Percentiles rank a stretch among this genome's conserved stretches.
Conservation (phyloP, 2,888 invertebrate genomes). For the Thera obeliscata region DNA sequence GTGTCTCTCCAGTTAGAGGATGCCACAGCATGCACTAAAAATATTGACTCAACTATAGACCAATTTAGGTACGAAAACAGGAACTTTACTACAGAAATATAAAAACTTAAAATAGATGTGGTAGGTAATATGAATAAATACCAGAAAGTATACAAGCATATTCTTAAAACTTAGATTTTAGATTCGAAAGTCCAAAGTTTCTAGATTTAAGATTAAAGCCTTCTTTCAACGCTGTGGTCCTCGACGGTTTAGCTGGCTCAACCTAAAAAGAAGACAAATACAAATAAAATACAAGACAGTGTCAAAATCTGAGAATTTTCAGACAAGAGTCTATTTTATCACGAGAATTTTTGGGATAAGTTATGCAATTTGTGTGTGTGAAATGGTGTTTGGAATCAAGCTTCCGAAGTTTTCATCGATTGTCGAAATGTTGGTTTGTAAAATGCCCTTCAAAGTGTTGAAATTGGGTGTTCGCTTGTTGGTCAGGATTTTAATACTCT, state of each 20-base stretch:
- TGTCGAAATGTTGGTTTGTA: constrained; percentile 17
- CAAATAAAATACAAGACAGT: not conserved
- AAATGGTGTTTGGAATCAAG: constrained; percentile 20
- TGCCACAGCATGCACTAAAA: too few relatives aligned
- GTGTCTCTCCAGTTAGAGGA: too few relatives aligned
- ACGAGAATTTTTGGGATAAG: not conserved
- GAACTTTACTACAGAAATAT: too few relatives aligned
- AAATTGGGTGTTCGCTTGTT: constrained; percentile 19
- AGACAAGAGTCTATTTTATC: not conserved
- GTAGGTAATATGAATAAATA: too few relatives aligned
- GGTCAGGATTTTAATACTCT: constrained; percentile 14
- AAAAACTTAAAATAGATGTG: too few relatives aligned
- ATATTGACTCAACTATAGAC: too few relatives aligned
- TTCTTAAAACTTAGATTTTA: constrained; percentile 70
- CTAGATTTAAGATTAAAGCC: constrained; percentile 67
- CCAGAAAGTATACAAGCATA: not conserved
- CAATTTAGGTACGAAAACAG: too few relatives aligned
- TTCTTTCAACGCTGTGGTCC: constrained; percentile 59
- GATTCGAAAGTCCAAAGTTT: constrained; percentile 62
- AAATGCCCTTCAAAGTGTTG: constrained; percentile 15
- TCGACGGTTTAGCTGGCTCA: constrained; percentile 65
- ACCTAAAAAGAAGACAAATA: constrained; percentile 58
- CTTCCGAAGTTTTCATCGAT: constrained; percentile 17
- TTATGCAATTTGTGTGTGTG: not conserved
- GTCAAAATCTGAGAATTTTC: not conserved